These are phyloP conservation scores for Callimorpha dominula DNA, from an alignment of 2,888 invertebrate species.

Conservation along the genomic window DNA sequence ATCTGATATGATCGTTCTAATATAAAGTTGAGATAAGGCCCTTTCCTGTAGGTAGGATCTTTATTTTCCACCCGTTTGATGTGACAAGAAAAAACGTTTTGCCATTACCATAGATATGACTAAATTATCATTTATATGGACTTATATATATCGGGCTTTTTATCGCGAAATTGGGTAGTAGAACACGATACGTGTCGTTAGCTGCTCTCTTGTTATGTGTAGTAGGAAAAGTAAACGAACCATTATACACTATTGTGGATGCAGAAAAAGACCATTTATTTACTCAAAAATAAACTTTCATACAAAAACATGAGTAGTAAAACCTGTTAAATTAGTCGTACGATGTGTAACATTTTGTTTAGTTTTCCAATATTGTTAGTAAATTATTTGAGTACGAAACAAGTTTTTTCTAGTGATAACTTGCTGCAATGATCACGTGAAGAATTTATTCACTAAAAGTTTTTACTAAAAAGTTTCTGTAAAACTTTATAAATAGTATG, in stretches of 20 bases:
- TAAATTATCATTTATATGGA: constrained; percentile 44
- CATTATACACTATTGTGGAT: neutral
- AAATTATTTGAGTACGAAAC: neutral
- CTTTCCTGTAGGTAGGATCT: constrained; percentile 11
- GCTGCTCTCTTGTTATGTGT: constrained; percentile 16
- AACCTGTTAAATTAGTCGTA: neutral
- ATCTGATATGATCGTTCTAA: neutral
- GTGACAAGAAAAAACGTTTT: constrained; percentile 34
- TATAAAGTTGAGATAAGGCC: constrained; percentile 15
- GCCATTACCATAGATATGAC: constrained; percentile 42
- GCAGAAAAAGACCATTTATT: constrained; percentile 1
- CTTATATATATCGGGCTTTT: constrained; percentile 22
- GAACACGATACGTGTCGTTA: constrained; percentile 27
- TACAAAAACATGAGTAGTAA: neutral
- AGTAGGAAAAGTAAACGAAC: neutral
- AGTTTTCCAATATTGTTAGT: neutral
- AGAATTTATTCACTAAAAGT: neutral
- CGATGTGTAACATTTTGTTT: neutral
- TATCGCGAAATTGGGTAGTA: constrained; percentile 26
- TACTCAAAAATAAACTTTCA: neutral
- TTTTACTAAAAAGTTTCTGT: neutral
- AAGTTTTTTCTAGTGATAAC: too few relatives aligned
- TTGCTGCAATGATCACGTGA: neutral
- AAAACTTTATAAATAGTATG: neutral
- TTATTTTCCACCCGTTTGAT: constrained; percentile 23